Evolutionary conservation across 2,888 invertebrate species (phyloP).

Genomic region (Mesopsocus fuscifrons): DNA sequence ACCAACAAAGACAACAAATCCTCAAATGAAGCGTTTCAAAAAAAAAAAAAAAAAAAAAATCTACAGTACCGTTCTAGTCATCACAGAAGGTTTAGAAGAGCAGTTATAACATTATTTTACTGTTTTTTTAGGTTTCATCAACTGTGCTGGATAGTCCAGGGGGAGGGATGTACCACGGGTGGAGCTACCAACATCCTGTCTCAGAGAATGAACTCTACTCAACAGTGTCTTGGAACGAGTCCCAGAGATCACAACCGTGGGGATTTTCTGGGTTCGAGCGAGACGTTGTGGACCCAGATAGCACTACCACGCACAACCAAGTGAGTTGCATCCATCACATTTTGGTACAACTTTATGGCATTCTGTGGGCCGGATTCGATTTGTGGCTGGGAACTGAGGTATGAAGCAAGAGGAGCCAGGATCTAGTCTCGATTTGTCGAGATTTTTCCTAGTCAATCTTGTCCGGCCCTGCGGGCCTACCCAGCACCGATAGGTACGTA

Average conservation of each 20-base stretch:
- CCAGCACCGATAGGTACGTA: too few relatives aligned
- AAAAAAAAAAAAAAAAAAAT: too few relatives aligned
- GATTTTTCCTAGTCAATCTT: too few relatives aligned
- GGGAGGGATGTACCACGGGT: slow-evolving; percentile 26
- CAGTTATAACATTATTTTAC: slow-evolving; percentile 7
- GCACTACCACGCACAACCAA: slow-evolving; percentile 35
- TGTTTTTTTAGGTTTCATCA: slow-evolving; percentile 34
- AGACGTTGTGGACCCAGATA: slow-evolving; percentile 56
- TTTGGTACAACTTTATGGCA: slow-evolving; percentile 28
- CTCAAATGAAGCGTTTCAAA: too few relatives aligned
- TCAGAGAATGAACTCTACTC: slow-evolving; percentile 16
- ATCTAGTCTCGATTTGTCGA: too few relatives aligned
- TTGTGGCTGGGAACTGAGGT: too few relatives aligned
- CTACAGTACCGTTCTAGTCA: too few relatives aligned
- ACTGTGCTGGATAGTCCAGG: slow-evolving; percentile 48
- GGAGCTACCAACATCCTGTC: slow-evolving; percentile 25
- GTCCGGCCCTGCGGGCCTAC: too few relatives aligned
- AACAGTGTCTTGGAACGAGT: slow-evolving; percentile 14
- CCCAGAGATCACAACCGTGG: slow-evolving; percentile 24
- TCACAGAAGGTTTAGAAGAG: too few relatives aligned
- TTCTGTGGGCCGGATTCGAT: too few relatives aligned
- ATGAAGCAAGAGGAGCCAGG: too few relatives aligned
- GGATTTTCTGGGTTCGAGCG: slow-evolving; percentile 23
- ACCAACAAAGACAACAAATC: too few relatives aligned
- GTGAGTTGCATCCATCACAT: slow-evolving; percentile 23